These are phyloP conservation scores for Momotus momota DNA, from an alignment of 2,797 vertebrate species.

Conservation along the genomic window DNA sequence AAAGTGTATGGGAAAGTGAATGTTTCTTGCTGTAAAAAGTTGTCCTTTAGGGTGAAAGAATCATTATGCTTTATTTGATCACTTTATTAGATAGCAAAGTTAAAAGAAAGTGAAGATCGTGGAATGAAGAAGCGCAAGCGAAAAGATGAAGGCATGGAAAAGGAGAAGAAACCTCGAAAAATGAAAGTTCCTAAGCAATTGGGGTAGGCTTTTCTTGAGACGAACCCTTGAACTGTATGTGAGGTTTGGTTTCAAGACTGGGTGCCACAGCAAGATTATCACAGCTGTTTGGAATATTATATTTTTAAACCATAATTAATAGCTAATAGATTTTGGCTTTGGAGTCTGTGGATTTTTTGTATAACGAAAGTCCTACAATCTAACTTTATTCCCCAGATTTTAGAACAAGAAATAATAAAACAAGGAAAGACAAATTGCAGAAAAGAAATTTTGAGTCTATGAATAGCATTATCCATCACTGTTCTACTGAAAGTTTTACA, in stretches of 20 bases:
- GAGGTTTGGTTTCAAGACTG: neutral
- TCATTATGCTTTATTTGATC: neutral
- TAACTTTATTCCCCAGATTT: neutral
- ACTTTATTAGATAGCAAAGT: constrained; percentile 78
- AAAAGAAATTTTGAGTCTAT: neutral
- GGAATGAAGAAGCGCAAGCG: constrained; percentile 91
- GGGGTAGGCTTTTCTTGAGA: constrained; percentile 80
- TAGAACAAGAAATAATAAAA: neutral
- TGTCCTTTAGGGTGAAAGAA: neutral
- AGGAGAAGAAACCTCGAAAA: constrained; percentile 93
- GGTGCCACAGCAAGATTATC: neutral
- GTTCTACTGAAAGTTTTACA: neutral
- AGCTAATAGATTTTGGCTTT: neutral
- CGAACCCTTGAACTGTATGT: neutral
- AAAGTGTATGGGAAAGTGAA: neutral
- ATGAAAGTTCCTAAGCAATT: constrained; percentile 89
- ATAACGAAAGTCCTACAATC: neutral
- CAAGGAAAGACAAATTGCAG: neutral
- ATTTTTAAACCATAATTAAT: neutral
- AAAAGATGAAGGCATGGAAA: constrained; percentile 89
- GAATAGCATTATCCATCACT: neutral
- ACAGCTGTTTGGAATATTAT: neutral
- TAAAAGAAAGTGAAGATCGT: constrained; percentile 91
- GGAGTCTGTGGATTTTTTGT: neutral
- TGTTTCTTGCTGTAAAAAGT: neutral